These are phyloP conservation scores for Thaumetopoea pityocampa DNA, from an alignment of 1,140 invertebrate genomes.

Conservation along the genomic window DNA sequence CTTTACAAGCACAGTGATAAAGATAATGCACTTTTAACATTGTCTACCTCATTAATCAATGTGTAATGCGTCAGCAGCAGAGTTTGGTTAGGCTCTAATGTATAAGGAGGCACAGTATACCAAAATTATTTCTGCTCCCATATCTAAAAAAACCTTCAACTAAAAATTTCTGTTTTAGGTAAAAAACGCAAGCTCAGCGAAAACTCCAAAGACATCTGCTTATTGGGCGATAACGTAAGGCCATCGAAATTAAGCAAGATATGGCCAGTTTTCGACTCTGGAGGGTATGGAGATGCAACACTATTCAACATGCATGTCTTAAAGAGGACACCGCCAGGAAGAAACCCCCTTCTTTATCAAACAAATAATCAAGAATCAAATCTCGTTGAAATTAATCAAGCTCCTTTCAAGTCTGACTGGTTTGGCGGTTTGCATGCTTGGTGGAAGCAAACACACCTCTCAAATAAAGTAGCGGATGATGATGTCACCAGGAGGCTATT, in stretches of 20 bases:
- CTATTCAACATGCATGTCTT: constrained; percentile 44
- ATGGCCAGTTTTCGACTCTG: constrained; percentile 73
- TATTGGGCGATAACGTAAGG: constrained; percentile 43
- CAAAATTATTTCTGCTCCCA: too few species aligned
- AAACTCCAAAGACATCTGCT: constrained; percentile 47
- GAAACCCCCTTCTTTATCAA: constrained; percentile 49
- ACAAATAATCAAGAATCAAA: constrained; percentile 15
- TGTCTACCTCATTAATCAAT: too few species aligned
- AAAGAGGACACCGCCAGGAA: constrained; percentile 30
- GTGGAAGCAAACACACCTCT: constrained; percentile 52
- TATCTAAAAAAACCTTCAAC: not conserved
- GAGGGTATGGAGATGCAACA: constrained; percentile 60
- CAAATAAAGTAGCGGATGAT: constrained; percentile 44
- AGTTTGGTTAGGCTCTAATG: too few species aligned
- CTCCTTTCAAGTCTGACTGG: constrained; percentile 35
- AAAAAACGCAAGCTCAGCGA: constrained; percentile 64
- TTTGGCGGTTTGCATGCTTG: constrained; percentile 47
- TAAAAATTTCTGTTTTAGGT: constrained; percentile 50
- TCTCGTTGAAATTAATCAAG: constrained; percentile 18
- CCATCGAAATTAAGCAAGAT: constrained; percentile 63
- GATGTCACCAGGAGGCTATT: constrained; percentile 55
- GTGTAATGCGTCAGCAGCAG: too few species aligned
- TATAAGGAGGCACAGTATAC: too few species aligned
- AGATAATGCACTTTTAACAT: too few species aligned
- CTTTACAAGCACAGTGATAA: too few species aligned